Evolutionary conservation across 2,888 invertebrate genomes (phyloP), one percentile per base, ranked within the genome.

Genomic region (Zaprionus lineosus): DNA sequence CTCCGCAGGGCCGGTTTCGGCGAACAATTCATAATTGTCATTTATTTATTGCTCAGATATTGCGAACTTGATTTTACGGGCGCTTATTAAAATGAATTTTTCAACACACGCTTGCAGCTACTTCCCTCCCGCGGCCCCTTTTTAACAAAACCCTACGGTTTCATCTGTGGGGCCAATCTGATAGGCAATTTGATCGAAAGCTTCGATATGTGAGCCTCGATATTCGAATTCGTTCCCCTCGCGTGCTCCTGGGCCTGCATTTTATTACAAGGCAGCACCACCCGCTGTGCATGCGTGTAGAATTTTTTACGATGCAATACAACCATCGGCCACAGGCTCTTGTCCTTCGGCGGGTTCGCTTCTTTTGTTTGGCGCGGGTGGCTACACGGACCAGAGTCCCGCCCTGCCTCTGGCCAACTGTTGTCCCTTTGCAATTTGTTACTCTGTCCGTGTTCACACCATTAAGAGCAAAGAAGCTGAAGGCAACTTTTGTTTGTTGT

Each of bases 11-110:
- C 21, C 41, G 55, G 37, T 51, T 40, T 50, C 48, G 56, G 36
- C 46, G 78, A 83, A 86, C 88, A 88, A 88, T 88, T 88, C 88
- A 88, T 88, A 88, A 88, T 88, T 88, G 88, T 87, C 87, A 88
- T 85, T 86, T 87, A 88, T 88, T 88, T 88, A 88, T 88, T 84
- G 86, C 87, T 74, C 66, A 82, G 84, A 82, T 82, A 78, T 74
- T 68, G 79, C 76, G 56, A 44, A 65, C 51, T 64, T 74, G 81
- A 84, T 88, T 88, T 88, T 88, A 88, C 87, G 88, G 82, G 84
- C 86, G 88, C 87, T 88, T 88, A 88, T 88, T 87, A 88, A 88
- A 88, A 84, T 81, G 79, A 75, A 82, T 85, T 87, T 86, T 82
- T 86, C 82, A 83, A 76, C 79, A 71, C 77, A 76, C 55, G 55